Evolutionary conservation across 2,888 invertebrate genomes (phyloP), one percentile per base, ranked within the genome.

Genomic region (Cantharis rustica): DNA sequence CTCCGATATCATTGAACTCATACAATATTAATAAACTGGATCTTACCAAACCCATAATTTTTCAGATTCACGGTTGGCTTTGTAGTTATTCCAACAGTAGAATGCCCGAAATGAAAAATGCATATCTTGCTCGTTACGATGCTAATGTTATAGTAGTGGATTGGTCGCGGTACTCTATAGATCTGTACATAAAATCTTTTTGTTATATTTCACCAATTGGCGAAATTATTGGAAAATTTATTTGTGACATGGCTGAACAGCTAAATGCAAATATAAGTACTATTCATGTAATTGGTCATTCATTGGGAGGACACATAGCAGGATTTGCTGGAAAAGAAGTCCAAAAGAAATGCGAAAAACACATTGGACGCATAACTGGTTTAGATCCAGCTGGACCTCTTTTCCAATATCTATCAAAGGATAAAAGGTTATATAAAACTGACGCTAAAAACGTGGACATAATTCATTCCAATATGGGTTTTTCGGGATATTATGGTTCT

Each of bases 301-400:
- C 71, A 16, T 27, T 75, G 71, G 75, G 75, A 9, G 75, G n/a
- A 2, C 71, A 75, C 7, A 15, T 75, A 3, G 4, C 66, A 2
- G 71, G 75, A n/a, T 10, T 61, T 10, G 27, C n/a, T 1, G 75
- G 70, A 16, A 64, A 71, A 61, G 64, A 71, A 61, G 47, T 47
- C 3, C 64, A 66, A 26, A 26, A 16, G n/a, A 27, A 68, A 26
- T 75, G 75, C 10, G 61, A 16, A 3, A 16, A 23, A 16, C 15
- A 3, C n/a, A 26, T 75, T 16, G 61, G 27, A 0, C 70, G 71
- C 2, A 68, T 75, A n/a, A 71, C 75, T 10, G 75, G 61, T 0
- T 68, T 75, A 23, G 75, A 75, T 71, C 75, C 75, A 13, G 75
- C 71, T 11, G 71, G 68, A 61, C 75, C 75, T 3, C 61, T 75